A percentile compares a stretch with the other conserved stretches of the same genome.
Conservation (phyloP, 2,888 invertebrate genomes). For the Troilus luridus region DNA sequence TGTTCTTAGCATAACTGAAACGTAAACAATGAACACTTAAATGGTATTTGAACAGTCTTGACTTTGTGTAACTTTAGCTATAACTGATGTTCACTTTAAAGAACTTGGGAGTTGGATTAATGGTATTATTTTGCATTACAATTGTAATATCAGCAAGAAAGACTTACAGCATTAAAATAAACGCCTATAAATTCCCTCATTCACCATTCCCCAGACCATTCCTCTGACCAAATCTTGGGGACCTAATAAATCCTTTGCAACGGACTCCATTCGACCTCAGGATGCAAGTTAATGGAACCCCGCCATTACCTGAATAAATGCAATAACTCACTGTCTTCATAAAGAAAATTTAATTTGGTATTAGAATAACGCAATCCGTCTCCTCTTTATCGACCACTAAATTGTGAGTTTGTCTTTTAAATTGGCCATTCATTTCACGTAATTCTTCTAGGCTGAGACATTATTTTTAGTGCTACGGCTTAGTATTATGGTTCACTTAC, state of each 20-base stretch:
- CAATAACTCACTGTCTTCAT: background rate
- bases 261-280: background rate
- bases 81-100: too few relatives aligned
- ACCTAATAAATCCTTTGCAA: background rate
- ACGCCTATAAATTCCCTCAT: background rate
- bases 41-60: too few relatives aligned
- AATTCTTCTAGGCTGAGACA: background rate
- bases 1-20: too few relatives aligned
- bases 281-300: constrained; percentile 9
- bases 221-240: background rate
- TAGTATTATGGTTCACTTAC: background rate
- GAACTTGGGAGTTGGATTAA: too few relatives aligned
- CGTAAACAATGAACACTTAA: too few relatives aligned
- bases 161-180: background rate
- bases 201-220: constrained; percentile 17
- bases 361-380: background rate
- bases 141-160: background rate
- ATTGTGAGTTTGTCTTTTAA: background rate
- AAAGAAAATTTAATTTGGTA: constrained; percentile 15
- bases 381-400: background rate
- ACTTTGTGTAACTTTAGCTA: too few relatives aligned
- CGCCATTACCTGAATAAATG: constrained; percentile 17
- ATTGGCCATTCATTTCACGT: background rate
- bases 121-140: background rate
- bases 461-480: background rate